Percentiles rank a stretch among this genome's conserved stretches.
phyloP scores from a whole-genome alignment of 2,797 vertebrate genomes.

The Calcarius lapponicus region DNA sequence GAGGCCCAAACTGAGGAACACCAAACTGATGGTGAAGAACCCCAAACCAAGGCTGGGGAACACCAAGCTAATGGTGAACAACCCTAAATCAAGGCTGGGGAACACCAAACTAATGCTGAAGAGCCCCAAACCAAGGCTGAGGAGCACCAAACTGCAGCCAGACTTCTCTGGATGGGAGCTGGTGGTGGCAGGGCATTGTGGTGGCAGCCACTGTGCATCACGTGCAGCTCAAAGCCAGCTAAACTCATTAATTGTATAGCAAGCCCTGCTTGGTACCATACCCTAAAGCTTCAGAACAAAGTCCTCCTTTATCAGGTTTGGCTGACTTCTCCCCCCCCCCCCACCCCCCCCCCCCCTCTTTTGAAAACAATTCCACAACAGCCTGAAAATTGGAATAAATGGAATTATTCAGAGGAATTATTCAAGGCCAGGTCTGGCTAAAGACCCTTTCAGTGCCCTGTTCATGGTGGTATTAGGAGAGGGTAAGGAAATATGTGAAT shows the following conservation, averaged over 20 bases:
- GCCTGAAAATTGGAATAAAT: conserved; percentile 43
- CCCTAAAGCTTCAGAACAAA: conserved; percentile 64
- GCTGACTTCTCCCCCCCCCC: not conserved
- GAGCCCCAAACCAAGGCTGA: not conserved
- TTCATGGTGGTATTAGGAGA: not conserved
- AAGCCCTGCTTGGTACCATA: conserved; percentile 55
- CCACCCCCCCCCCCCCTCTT: not conserved
- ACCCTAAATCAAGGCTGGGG: too few relatives aligned
- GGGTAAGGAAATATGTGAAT: not conserved
- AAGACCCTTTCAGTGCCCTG: not conserved
- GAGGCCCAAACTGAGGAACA: not conserved
- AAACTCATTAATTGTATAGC: conserved; percentile 60
- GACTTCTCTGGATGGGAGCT: not conserved
- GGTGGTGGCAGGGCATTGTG: not conserved
- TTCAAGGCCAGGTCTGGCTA: not conserved
- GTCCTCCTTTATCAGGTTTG: conserved; percentile 53
- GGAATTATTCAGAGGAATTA: conserved; percentile 46
- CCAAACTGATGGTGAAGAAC: not conserved
- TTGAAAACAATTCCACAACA: not conserved
- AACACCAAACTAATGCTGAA: not conserved
- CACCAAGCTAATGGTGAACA: not conserved
- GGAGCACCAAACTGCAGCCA: not conserved
- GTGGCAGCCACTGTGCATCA: conserved; percentile 21
- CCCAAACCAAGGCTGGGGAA: not conserved
- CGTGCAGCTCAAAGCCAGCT: conserved; percentile 42